phyloP scores from a whole-genome alignment of 1,140 invertebrate species.

The Chrysoperla carnea region DNA sequence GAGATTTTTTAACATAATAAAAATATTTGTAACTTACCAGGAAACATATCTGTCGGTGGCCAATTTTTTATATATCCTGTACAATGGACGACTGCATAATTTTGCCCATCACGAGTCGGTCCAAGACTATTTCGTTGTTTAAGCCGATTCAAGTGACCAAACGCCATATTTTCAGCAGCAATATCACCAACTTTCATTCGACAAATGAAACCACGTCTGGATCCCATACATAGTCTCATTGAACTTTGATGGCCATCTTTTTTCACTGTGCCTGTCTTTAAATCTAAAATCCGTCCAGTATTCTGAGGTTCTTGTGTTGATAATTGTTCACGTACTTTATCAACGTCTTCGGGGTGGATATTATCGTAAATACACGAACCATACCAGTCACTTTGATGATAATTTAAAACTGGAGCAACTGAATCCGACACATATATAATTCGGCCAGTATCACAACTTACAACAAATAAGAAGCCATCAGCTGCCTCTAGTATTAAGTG shows the following conservation, averaged over 20 bases:
- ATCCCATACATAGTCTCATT: conserved; percentile 92
- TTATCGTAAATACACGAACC: conserved; percentile 81
- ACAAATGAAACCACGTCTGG: conserved; percentile 89
- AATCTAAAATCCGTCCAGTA: conserved; percentile 78
- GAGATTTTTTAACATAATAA: neutral
- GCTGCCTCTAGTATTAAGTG: conserved; percentile 96
- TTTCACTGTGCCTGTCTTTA: conserved; percentile 93
- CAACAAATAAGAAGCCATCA: conserved; percentile 94
- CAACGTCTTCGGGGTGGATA: conserved; percentile 90
- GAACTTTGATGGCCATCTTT: conserved; percentile 90
- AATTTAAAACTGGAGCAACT: conserved; percentile 84
- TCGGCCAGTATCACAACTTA: conserved; percentile 84
- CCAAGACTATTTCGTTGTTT: conserved; percentile 86
- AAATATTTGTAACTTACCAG: conserved; percentile 51
- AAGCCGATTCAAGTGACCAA: conserved; percentile 66
- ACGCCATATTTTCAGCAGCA: conserved; percentile 50
- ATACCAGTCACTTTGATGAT: conserved; percentile 83
- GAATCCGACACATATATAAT: conserved; percentile 96
- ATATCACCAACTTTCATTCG: conserved; percentile 86
- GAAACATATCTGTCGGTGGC: conserved; percentile 74
- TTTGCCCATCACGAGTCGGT: conserved; percentile 81
- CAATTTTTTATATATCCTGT: conserved; percentile 99
- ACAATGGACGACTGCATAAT: conserved; percentile 97
- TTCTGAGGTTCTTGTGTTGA: conserved; percentile 85
- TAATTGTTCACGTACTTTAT: conserved; percentile 90